These are phyloP conservation scores for Pogonomyrmex californicus DNA, from an alignment of 1,140 invertebrate genomes.

Conservation along the genomic window DNA sequence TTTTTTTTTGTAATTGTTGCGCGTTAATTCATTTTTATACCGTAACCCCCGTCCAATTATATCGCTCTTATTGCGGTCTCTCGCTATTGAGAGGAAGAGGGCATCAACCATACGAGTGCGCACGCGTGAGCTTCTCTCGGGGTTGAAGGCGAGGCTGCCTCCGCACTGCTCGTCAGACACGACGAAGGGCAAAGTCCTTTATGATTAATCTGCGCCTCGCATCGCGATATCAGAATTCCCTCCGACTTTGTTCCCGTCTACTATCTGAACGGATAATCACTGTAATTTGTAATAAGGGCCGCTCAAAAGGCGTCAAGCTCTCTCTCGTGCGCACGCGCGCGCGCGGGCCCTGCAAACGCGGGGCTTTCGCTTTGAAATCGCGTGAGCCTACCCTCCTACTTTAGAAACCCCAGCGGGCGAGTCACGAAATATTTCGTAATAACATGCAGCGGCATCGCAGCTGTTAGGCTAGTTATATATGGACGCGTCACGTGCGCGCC, in stretches of 20 bases:
- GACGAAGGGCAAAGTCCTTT: constrained; percentile 43
- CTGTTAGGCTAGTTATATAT: no score
- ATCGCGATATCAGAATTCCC: constrained; percentile 51
- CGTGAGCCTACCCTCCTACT: constrained; percentile 26
- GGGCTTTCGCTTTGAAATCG: constrained; percentile 39
- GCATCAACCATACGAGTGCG: constrained; percentile 24
- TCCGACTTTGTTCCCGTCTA: constrained; percentile 37
- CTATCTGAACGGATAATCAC: constrained; percentile 49
- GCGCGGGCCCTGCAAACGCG: neutral
- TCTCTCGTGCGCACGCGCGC: neutral
- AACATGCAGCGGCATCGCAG: constrained; percentile 19
- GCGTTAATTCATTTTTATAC: neutral
- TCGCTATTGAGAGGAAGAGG: neutral
- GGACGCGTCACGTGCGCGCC: neutral
- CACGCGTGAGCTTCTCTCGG: constrained; percentile 31
- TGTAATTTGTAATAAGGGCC: constrained; percentile 36
- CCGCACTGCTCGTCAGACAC: constrained; percentile 18
- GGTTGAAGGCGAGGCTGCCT: constrained; percentile 13
- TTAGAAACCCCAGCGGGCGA: constrained; percentile 17
- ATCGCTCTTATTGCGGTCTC: constrained; percentile 40
- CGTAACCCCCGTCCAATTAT: constrained; percentile 11
- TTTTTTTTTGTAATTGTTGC: neutral
- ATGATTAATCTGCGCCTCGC: constrained; percentile 57
- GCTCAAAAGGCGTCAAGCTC: constrained; percentile 52
- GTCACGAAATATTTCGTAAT: constrained; percentile 48